Evolutionary conservation across 1,140 invertebrate species (phyloP), one percentile per base, ranked within the genome.

Genomic region (Steinernema feltiae): DNA sequence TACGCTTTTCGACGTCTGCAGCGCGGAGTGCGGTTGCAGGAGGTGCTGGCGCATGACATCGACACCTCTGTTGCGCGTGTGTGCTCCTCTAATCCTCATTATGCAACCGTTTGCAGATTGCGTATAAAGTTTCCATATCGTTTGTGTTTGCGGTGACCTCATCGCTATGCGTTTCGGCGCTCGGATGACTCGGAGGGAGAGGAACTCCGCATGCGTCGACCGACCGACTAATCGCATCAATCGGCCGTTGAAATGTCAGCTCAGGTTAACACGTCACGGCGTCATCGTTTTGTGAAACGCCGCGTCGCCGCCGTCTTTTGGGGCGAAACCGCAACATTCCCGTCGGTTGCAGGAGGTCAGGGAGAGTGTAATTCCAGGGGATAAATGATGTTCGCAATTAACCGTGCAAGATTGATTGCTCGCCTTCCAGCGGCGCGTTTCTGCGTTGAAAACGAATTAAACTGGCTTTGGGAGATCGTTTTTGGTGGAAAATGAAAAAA

Each of bases 321-420:
- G 7, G 41, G 24, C 53, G 53, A 27, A 63, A 63, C 53, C 53
- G 53, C 53, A 63, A 63, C 53, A 63, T 63, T 63, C 53, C 24
- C 18, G 18, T 7, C 7, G 2, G 15, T 63, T 63, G 12, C 12
- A 15, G 12, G 24, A 63, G 53, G 7, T 12, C 24, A 27, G 53
- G 24, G 53, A n/a, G 53, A 7, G 15, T 63, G 24, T 27, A 63
- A 41, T 7, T 41, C 18, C 41, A 46, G 41, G 41, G 41, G n/a
- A 46, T 7, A n/a, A 12, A 46, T 46, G n/a, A 46, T 46, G 41
- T 7, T 46, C n/a, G 7, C 7, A n/a, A n/a, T 12, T 7, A n/a
- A n/a, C 7, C 41, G n/a, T 7, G 41, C 41, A 46, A 46, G 41
- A 46, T 46, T 46, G 41, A n/a, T n/a, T 46, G 41, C 41, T 46